phyloP scores from a whole-genome alignment of 2,113 vertebrate species.

The Helogale parvula region DNA sequence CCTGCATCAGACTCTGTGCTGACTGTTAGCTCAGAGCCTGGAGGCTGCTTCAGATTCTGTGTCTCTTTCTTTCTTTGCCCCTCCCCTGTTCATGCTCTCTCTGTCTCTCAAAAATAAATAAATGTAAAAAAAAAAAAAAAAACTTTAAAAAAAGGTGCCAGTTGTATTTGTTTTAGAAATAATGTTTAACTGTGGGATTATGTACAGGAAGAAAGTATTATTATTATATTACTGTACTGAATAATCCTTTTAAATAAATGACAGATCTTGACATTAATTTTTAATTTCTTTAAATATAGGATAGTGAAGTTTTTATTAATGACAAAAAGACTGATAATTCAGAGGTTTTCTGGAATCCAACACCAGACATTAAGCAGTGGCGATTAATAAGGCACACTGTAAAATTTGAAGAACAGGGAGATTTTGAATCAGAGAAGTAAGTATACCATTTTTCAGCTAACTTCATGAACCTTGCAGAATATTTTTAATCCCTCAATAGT shows the following conservation, averaged over 20 bases:
- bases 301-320: slow-evolving; percentile 97
- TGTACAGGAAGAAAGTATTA: slow-evolving; percentile 7
- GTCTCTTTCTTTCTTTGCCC: too few relatives aligned
- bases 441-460: slow-evolving; percentile 61
- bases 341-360: slow-evolving; percentile 97
- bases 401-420: slow-evolving; percentile 94
- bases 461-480: not conserved
- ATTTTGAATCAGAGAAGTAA: slow-evolving; percentile 96
- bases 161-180: slow-evolving; percentile 44
- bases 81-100: too few relatives aligned
- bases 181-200: not conserved
- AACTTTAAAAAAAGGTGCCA: not conserved
- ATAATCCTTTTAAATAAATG: slow-evolving; percentile 47
- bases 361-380: slow-evolving; percentile 92
- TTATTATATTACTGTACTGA: not conserved
- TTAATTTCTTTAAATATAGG: slow-evolving; percentile 85
- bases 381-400: slow-evolving; percentile 94
- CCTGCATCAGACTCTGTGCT: too few relatives aligned
- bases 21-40: too few relatives aligned
- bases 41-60: too few relatives aligned
- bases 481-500: not conserved
- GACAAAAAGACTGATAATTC: slow-evolving; percentile 95
- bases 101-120: too few relatives aligned
- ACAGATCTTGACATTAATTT: not conserved
- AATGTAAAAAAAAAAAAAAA: too few relatives aligned